Evolutionary conservation across 2,113 vertebrate genomes (phyloP).

Genomic region (Perccottus glenii): DNA sequence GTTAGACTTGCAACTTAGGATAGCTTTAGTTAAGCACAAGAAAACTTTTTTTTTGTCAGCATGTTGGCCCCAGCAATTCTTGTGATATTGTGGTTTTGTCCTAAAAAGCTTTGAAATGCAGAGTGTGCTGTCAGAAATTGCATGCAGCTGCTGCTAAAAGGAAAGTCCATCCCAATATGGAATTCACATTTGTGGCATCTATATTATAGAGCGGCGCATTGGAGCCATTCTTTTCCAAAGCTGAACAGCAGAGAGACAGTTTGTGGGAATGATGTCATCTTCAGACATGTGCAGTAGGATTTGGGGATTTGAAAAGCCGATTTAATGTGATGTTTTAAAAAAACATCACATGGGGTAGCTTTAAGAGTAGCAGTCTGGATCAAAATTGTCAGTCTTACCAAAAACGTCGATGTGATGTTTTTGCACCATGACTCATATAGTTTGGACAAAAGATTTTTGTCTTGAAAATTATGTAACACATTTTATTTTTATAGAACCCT

Average conservation of each 20-base stretch:
- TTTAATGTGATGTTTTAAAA: not conserved
- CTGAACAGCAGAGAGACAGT: conserved; percentile 10
- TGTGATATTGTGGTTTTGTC: conserved; percentile 23
- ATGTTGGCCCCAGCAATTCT: conserved; percentile 23
- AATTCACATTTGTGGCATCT: conserved; percentile 21
- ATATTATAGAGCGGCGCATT: not conserved
- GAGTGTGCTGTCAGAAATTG: conserved; percentile 1
- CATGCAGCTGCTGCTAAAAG: conserved; percentile 5
- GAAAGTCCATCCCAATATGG: conserved; percentile 24
- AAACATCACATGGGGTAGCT: not conserved
- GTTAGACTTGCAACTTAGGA: not conserved
- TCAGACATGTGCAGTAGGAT: not conserved
- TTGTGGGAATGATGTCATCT: conserved; percentile 27
- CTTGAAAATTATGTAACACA: not conserved
- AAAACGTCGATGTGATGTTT: not conserved
- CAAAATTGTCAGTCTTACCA: not conserved
- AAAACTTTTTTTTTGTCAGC: conserved; percentile 20
- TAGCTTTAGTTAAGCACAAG: conserved; percentile 12
- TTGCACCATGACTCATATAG: not conserved
- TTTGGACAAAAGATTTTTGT: not conserved
- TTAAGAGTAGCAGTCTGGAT: not conserved
- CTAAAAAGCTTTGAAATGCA: not conserved
- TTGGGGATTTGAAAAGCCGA: not conserved
- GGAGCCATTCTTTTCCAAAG: conserved; percentile 11
- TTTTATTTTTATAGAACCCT: too few species aligned